Evolutionary conservation across 2,888 invertebrate species (phyloP).

Genomic region (Brachyptera putata): DNA sequence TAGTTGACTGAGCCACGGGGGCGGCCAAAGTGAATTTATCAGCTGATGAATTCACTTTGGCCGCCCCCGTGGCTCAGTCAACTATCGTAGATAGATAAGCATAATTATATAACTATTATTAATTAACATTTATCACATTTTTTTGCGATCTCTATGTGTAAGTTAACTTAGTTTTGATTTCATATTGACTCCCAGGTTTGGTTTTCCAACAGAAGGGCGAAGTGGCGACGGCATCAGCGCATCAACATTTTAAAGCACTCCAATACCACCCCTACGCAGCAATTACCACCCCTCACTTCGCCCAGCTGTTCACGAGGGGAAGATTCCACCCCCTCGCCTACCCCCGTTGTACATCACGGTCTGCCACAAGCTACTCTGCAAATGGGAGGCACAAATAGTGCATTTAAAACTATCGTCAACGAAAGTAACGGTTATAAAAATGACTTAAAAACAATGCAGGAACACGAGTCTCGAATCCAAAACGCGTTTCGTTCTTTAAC

Average conservation of each 20-base stretch:
- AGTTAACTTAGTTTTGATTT: slow-evolving; percentile 29
- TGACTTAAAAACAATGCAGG: slow-evolving; percentile 10
- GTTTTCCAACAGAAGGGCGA: slow-evolving; percentile 99
- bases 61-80: too few species aligned
- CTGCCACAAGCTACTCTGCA: slow-evolving; percentile 51
- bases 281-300: slow-evolving; percentile 41
- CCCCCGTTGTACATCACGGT: slow-evolving; percentile 46
- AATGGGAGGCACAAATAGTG: slow-evolving; percentile 90
- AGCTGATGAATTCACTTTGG: too few species aligned
- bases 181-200: slow-evolving; percentile 84
- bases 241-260: slow-evolving; percentile 84
- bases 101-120: too few species aligned
- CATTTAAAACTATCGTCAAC: slow-evolving; percentile 55
- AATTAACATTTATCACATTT: too few species aligned
- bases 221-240: slow-evolving; percentile 95
- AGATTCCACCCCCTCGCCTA: slow-evolving; percentile 56
- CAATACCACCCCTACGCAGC: slow-evolving; percentile 29
- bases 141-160: slow-evolving; percentile 4
- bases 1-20: too few species aligned
- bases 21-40: too few species aligned
- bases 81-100: too few species aligned
- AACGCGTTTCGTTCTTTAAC: slow-evolving; percentile 35
- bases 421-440: slow-evolving; percentile 8
- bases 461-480: slow-evolving; percentile 2
- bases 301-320: slow-evolving; percentile 42